A percentile compares a stretch with the other conserved stretches of the same genome.
These are phyloP conservation scores for Cynaeus angustus DNA, from an alignment of 2,888 invertebrate genomes.

Conservation along the genomic window DNA sequence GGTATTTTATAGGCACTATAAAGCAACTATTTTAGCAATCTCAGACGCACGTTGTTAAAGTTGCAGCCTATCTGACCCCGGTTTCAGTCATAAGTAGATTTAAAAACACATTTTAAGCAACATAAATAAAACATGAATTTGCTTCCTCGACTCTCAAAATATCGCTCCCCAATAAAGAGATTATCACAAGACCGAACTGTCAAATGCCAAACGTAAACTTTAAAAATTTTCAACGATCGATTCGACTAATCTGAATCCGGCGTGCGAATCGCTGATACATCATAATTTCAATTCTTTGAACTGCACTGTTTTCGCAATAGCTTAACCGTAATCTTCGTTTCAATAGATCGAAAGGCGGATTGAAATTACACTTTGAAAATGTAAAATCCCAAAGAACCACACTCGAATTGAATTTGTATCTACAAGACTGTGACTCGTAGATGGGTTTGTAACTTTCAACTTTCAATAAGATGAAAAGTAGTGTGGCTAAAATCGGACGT, in stretches of 20 bases:
- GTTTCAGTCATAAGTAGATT: too few relatives aligned
- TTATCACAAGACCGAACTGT: constrained; percentile 25
- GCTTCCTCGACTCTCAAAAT: too few relatives aligned
- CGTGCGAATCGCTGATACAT: constrained; percentile 14
- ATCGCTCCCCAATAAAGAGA: too few relatives aligned
- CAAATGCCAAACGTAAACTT: constrained; percentile 33
- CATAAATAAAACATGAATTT: too few relatives aligned
- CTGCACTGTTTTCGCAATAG: constrained; percentile 19
- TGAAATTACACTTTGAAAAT: constrained; percentile 44
- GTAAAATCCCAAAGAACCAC: constrained; percentile 40
- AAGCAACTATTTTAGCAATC: too few relatives aligned
- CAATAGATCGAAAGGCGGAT: constrained; percentile 36
- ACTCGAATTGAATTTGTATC: constrained; percentile 45
- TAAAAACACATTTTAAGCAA: too few relatives aligned
- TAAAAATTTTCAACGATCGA: constrained; percentile 10
- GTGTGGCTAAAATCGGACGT: background rate
- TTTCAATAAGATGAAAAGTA: constrained; percentile 33
- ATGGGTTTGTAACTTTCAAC: constrained; percentile 40
- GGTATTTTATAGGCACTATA: too few relatives aligned
- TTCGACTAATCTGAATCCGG: constrained; percentile 20
- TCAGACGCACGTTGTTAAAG: too few relatives aligned
- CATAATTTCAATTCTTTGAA: constrained; percentile 28
- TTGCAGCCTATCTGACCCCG: too few relatives aligned
- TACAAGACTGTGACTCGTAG: constrained; percentile 35
- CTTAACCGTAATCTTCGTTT: constrained; percentile 32